Evolutionary conservation across 2,888 invertebrate genomes (phyloP).

Genomic region (Drosophila nr. perissopoda): DNA sequence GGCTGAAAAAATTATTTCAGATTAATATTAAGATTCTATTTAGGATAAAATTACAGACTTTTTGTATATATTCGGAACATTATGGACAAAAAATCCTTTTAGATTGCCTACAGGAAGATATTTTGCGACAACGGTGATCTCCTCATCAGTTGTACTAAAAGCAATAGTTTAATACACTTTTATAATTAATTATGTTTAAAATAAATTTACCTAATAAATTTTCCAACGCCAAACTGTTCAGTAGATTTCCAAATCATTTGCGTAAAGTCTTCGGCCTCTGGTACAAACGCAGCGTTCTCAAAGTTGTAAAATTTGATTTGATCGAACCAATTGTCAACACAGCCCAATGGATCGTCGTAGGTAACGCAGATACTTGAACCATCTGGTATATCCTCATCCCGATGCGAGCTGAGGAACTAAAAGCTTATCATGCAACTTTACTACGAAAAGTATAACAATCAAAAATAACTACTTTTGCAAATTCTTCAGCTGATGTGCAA

Average conservation of each 20-base stretch:
- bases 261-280: slow-evolving; percentile 3
- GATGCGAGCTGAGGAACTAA: neutral
- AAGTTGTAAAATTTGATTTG: neutral
- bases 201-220: neutral
- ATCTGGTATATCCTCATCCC: neutral
- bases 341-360: neutral
- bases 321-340: neutral
- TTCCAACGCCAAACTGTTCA: neutral
- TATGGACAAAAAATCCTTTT: neutral
- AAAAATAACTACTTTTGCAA: neutral
- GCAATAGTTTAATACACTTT: neutral
- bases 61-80: neutral
- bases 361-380: neutral
- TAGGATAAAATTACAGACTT: neutral
- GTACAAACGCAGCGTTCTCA: neutral
- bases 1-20: neutral
- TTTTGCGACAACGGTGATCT: neutral
- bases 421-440: neutral
- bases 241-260: slow-evolving; percentile 9
- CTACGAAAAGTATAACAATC: neutral
- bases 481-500: neutral
- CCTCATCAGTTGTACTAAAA: neutral
- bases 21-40: neutral
- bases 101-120: slow-evolving; percentile 2
- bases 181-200: neutral